Conservation (phyloP, 2,113 vertebrate genomes). For the Pseudorhombus dupliciocellatus region DNA sequence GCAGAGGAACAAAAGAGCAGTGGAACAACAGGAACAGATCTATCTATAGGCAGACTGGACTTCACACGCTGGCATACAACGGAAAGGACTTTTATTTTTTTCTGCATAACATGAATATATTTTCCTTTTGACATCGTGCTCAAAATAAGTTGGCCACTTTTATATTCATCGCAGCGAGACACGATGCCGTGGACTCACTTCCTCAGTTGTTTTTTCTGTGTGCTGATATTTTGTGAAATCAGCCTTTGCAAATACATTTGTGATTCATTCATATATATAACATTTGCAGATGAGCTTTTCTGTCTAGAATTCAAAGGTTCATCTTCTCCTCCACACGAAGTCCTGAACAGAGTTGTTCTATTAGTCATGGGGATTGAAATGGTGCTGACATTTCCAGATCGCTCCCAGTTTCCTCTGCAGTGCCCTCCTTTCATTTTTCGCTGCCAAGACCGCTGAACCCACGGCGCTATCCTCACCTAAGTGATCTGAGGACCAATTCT, state of each 20-base stretch:
- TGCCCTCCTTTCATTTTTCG: slow-evolving; percentile 36
- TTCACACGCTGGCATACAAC: neutral
- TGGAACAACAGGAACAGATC: neutral
- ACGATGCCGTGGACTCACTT: neutral
- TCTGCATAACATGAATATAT: neutral
- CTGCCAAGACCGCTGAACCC: slow-evolving; percentile 53
- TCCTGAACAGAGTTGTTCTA: slow-evolving; percentile 16
- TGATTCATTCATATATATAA: no score
- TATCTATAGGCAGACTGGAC: neutral
- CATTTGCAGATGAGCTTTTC: no score
- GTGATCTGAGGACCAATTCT: slow-evolving; percentile 65
- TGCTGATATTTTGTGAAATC: neutral
- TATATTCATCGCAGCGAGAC: no score
- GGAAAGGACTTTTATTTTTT: neutral
- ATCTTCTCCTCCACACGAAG: neutral
- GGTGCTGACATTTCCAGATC: slow-evolving; percentile 61
- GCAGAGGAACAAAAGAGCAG: no score
- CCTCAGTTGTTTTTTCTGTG: neutral
- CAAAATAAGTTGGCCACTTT: neutral
- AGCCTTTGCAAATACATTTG: neutral
- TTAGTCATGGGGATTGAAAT: slow-evolving; percentile 46
- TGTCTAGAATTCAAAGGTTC: neutral
- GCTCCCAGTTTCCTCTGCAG: slow-evolving; percentile 32
- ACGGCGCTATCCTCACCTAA: slow-evolving; percentile 39
- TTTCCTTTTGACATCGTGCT: no score